Conservation (phyloP, 2,888 invertebrate species). For the Cerastoderma edule region DNA sequence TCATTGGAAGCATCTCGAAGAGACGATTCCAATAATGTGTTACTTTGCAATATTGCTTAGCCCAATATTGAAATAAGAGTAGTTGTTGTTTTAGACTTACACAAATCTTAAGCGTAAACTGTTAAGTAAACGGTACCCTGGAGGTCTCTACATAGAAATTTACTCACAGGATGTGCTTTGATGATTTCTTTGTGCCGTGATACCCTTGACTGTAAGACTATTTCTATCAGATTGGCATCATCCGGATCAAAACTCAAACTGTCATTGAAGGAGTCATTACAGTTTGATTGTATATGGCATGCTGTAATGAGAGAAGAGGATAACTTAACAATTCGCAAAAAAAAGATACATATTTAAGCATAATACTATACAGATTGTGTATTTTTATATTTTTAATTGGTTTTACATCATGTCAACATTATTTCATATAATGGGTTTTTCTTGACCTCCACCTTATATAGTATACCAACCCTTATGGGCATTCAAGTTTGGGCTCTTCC, state of each 20-base stretch:
- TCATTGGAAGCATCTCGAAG: not conserved
- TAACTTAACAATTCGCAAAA: no score
- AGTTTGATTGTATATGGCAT: conserved; percentile 37
- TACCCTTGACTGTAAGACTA: conserved; percentile 41
- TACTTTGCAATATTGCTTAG: not conserved
- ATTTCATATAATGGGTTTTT: no score
- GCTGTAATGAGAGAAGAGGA: conserved; percentile 31
- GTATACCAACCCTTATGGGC: no score
- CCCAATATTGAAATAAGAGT: not conserved
- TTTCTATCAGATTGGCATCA: conserved; percentile 43
- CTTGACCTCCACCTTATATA: no score
- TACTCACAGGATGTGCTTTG: conserved; percentile 45
- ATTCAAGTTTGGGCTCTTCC: no score
- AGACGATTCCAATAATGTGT: not conserved
- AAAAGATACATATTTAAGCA: no score
- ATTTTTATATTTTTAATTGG: no score
- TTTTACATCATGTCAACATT: no score
- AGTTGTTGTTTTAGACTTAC: not conserved
- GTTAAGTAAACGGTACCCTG: not conserved
- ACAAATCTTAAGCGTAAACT: not conserved
- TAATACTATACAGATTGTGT: no score
- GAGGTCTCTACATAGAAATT: not conserved
- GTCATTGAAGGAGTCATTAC: conserved; percentile 43
- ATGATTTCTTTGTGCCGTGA: conserved; percentile 45
- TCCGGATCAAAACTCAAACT: conserved; percentile 28